Evolutionary conservation across 1,140 invertebrate species (phyloP).

Genomic region (Steinernema khuongi): DNA sequence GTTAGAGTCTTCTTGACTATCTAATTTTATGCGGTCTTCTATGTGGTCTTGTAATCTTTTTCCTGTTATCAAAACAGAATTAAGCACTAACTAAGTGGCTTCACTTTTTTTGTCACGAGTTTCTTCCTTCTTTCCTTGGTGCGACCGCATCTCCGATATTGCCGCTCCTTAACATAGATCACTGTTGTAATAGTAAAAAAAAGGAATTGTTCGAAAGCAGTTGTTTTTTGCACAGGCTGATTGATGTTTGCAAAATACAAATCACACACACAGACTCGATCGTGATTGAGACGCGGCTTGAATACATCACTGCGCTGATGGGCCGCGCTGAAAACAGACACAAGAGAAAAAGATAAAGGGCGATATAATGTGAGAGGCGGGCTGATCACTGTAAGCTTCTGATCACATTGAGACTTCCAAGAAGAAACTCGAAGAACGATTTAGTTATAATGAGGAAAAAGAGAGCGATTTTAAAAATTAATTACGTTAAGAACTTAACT

Average conservation of each 20-base stretch:
- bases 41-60: no score
- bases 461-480: no score
- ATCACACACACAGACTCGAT: slow-evolving; percentile 2
- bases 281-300: not conserved
- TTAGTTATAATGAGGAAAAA: not conserved
- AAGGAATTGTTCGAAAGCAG: slow-evolving; percentile 8
- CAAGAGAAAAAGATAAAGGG: slow-evolving; percentile 8
- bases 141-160: no score
- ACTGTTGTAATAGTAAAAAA: slow-evolving; percentile 15
- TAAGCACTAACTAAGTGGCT: no score
- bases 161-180: no score
- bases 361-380: not conserved
- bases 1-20: no score
- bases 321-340: slow-evolving; percentile 14
- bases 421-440: not conserved
- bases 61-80: no score
- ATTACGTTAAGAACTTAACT: not conserved
- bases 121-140: no score
- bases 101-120: no score
- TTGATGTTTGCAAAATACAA: slow-evolving; percentile 17
- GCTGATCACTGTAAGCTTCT: not conserved
- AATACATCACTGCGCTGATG: not conserved
- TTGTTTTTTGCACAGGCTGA: slow-evolving; percentile 13
- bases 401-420: not conserved
- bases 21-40: no score